Base-by-base conservation (phyloP, 1,140 invertebrate species). In the Micrasema longulum region DNA sequence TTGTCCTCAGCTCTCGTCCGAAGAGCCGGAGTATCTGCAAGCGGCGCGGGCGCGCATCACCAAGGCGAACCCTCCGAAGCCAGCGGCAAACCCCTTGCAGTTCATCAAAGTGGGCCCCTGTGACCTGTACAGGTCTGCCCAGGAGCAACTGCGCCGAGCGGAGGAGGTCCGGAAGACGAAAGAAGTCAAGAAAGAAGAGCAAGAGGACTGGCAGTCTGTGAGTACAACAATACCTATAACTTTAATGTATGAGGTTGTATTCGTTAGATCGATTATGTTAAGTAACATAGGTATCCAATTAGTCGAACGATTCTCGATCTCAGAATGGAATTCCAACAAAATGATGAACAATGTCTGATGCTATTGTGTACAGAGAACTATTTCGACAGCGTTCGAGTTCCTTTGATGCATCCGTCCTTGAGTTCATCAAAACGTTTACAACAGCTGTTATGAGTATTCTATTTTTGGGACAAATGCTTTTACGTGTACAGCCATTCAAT, bases 141-240 rank as follows among this genome's bases (percentile, higher is more conserved):
- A 94, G 76, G 91, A 95, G 79, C 94, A 96, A 81, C 87, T 96
- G 45, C 90, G 93, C 76, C 90, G 94, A 73, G 92, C 93, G 4
- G 91, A 95, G 77, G 92, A 95, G 79, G 91, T 94, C 23, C 93
- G 93, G 78, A 93, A 93, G 76, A 91, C 92, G 74, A 90, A 93
- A 78, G 89, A 92, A 55, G 84, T 89, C 0, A 83, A 88, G 62
- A 86, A 87, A 74, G 91, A 94, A 80, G 92, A 96, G 76, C 91
- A 93, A 50, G 93, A 95, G 81, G 95, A 96, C 78, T 97, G 95
- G 95, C 94, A 96, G 86, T 92, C 92, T 85, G 95, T 97, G 84
- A 91, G 91, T 86, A 69, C 1, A 14, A 20, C 55, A 60, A 48
- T 20, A 3, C 18, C 1, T 14, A 38, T 7, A 14, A 3, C 10